Base-by-base conservation (phyloP, 2,888 invertebrate species). In the Metallyticus violacea region DNA sequence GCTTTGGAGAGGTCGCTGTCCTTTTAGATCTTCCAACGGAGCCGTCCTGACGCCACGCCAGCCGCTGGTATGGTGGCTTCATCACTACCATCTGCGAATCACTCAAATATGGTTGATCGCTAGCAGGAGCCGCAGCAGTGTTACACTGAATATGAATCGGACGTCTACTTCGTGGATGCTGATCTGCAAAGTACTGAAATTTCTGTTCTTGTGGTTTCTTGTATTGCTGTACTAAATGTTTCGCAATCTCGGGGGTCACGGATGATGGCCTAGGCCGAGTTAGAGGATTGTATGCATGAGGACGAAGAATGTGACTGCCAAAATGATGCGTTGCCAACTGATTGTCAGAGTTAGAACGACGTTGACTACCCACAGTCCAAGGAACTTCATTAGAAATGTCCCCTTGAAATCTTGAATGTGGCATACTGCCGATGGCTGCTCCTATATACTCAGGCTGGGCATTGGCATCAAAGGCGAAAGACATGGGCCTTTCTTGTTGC, bases 101-200 rank as follows among this genome's bases (percentile, higher is more conserved):
- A 90, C 93, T 93, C 89, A 93, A 90, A 90, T 93, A 93, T 89
- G 93, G 92, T 88, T 92, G 88, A 27, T 88, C 89, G 26, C 28
- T 80, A n/a, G 30, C 27, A 22, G 79, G 28, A 86, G 88, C 88
- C 40, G 87, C 87, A 88, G 88, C 88, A 76, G 87, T 87, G 85
- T 88, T 30, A 86, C 87, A 86, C 86, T 89, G 91, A 88, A 96
- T 94, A 89, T 95, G 94, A 89, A 96, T 95, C 62, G 96, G 96
- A 90, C 95, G 94, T 79, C 96, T 92, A 87, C 96, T 96, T 89
- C 96, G 93, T 0, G 96, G 96, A 88, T 94, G 94, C 89, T 95
- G 94, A 91, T 96, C 96, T 2, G 96, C 94, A 87, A 95, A 93
- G 90, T 96, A 96, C 88, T 95, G 93, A 90, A 93, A 95, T 90